Conservation (phyloP, 2,797 vertebrate species). For the Clangula hyemalis region DNA sequence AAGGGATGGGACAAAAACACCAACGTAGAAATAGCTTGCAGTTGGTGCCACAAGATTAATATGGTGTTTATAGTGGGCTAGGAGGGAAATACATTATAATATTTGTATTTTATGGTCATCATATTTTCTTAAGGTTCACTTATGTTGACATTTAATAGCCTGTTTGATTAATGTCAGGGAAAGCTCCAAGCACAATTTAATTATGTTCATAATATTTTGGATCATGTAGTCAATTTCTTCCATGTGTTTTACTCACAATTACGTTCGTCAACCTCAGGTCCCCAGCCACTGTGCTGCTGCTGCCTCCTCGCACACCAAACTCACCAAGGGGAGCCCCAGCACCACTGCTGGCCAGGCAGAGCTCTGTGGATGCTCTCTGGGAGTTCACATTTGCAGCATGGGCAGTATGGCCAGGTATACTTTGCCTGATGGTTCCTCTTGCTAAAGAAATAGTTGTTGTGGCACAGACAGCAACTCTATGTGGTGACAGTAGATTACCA, state of each 20-base stretch:
- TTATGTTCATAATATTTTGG: constrained; percentile 38
- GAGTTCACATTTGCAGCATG: background rate
- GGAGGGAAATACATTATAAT: background rate
- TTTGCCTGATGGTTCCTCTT: background rate
- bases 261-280: background rate
- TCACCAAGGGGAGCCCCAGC: background rate
- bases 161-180: background rate
- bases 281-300: background rate
- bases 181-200: constrained; percentile 24
- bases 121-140: background rate
- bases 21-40: background rate
- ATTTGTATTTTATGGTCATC: background rate
- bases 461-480: background rate
- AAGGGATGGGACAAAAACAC: background rate
- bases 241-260: background rate
- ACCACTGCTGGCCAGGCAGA: background rate
- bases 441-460: background rate
- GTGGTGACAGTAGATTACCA: background rate
- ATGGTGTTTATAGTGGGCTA: background rate
- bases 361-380: background rate
- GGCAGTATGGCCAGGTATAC: background rate
- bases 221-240: background rate
- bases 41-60: background rate
- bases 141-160: background rate
- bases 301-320: background rate